phyloP scores from a whole-genome alignment of 2,113 vertebrate genomes.

The Lontra canadensis region DNA sequence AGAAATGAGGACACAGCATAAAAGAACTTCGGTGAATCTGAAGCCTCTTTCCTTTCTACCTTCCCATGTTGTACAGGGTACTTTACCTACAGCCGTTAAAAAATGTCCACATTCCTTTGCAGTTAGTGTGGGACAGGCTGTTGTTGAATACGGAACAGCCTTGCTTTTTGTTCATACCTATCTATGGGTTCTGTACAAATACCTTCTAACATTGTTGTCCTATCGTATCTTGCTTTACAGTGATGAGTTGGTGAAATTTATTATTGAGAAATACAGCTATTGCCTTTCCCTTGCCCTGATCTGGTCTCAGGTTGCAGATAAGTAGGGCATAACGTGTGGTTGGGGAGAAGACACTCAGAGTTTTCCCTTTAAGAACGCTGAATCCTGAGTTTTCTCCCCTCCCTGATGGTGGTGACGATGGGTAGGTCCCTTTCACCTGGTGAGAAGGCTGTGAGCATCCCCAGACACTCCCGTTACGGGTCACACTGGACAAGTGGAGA shows the following conservation, averaged over 20 bases:
- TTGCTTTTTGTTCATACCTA: neutral
- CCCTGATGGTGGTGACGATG: too few relatives aligned
- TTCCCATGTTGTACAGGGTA: neutral
- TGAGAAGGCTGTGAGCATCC: neutral
- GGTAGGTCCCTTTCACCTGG: neutral
- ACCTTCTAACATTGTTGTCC: too few relatives aligned
- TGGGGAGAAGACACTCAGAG: neutral
- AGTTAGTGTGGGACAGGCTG: neutral
- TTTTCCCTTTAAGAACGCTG: neutral
- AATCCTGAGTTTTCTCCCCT: neutral
- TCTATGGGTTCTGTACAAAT: neutral
- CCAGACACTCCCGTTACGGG: neutral
- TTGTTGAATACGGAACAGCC: fast-evolving
- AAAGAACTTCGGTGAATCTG: neutral
- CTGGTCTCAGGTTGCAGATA: neutral
- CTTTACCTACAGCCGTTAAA: fast-evolving
- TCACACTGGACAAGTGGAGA: neutral
- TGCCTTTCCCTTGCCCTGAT: neutral
- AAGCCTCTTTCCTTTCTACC: neutral
- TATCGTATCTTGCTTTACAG: fast-evolving
- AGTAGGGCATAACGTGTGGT: fast-evolving
- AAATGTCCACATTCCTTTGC: neutral
- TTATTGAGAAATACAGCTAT: neutral
- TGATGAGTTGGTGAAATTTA: neutral
- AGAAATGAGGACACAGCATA: neutral